A percentile compares a stretch with the other conserved stretches of the same genome.
Conservation (phyloP, 2,797 vertebrate species). For the Hapalemur alaotrensis region DNA sequence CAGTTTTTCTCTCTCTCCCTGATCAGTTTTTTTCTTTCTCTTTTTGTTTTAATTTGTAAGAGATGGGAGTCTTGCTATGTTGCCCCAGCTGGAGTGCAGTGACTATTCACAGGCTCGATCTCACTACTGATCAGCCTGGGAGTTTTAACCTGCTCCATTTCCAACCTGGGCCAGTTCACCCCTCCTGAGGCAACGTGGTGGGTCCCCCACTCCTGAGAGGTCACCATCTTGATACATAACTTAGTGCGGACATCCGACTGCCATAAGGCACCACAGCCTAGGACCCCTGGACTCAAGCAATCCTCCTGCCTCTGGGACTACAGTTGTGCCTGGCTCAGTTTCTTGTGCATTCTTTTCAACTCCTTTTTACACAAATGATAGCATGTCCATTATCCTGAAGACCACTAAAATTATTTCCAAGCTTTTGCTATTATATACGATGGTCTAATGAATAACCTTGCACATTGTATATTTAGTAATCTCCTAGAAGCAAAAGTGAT, state of each 20-base stretch:
- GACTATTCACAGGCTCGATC: neutral
- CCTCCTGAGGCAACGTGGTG: neutral
- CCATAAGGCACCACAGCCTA: neutral
- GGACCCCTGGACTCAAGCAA: neutral
- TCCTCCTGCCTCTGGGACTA: neutral
- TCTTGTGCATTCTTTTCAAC: conserved; percentile 13
- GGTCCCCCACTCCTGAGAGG: neutral
- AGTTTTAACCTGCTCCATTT: neutral
- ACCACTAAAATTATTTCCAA: conserved; percentile 29
- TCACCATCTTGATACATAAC: neutral
- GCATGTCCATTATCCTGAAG: conserved; percentile 24
- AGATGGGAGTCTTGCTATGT: neutral
- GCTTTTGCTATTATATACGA: neutral
- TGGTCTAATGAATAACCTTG: neutral
- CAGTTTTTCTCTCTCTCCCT: neutral
- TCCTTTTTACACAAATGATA: neutral
- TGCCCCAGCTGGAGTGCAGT: neutral
- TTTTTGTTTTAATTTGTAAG: neutral
- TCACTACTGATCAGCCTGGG: neutral
- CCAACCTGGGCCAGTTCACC: neutral
- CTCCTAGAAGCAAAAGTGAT: neutral
- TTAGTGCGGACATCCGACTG: neutral
- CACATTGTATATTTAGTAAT: neutral
- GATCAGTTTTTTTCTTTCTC: neutral
- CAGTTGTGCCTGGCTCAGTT: neutral